phyloP scores from a whole-genome alignment of 2,113 vertebrate genomes.

The Copsychus sechellarum region DNA sequence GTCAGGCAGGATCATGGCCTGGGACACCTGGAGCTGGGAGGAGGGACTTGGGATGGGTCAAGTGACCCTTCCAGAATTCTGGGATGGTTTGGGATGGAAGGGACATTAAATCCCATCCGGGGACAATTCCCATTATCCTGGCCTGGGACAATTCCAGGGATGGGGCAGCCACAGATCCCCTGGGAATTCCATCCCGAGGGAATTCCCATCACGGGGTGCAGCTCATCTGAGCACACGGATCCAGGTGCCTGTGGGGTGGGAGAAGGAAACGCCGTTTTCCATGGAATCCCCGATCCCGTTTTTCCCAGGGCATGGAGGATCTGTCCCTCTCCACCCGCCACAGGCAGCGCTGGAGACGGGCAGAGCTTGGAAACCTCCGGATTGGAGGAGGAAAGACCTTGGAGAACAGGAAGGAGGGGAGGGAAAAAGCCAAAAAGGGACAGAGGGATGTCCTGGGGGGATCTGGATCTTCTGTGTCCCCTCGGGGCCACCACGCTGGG shows the following conservation, averaged over 20 bases:
- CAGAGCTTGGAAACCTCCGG: background rate
- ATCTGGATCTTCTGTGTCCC: background rate
- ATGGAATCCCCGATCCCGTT: background rate
- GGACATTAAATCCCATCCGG: no score
- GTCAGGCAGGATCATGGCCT: accelerated
- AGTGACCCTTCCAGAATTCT: background rate
- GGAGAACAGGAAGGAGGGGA: background rate
- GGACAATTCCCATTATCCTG: no score
- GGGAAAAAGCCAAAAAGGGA: background rate
- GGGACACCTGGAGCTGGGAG: background rate
- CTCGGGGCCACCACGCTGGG: background rate
- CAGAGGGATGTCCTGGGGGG: background rate
- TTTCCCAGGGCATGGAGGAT: background rate
- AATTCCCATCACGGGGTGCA: background rate
- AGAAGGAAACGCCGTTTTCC: background rate
- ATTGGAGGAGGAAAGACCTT: background rate
- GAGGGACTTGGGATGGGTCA: accelerated
- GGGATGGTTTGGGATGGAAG: background rate
- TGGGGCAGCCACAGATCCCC: background rate
- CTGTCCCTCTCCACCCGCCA: background rate
- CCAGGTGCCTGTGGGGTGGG: background rate
- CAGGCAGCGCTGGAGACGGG: background rate
- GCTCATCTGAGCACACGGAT: no score
- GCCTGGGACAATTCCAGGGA: background rate
- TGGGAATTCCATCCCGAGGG: background rate